A percentile compares a stretch with the other conserved stretches of the same genome.
These are phyloP conservation scores for Volucella inflata DNA, from an alignment of 2,888 invertebrate species.

Conservation along the genomic window DNA sequence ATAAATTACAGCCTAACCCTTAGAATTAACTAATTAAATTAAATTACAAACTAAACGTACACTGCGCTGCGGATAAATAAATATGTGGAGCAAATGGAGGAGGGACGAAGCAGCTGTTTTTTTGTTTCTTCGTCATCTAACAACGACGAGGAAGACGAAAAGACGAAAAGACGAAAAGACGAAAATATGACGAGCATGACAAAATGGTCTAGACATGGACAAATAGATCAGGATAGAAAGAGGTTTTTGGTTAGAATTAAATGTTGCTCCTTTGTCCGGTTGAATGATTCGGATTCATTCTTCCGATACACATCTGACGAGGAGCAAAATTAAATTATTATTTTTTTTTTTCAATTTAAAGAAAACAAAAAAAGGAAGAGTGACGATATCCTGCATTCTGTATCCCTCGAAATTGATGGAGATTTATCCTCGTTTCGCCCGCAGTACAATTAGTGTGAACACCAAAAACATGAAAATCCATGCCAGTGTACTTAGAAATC, in stretches of 20 bases:
- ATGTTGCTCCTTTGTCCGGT: slow-evolving; percentile 46
- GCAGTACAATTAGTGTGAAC: slow-evolving; percentile 91
- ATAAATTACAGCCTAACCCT: slow-evolving; percentile 75
- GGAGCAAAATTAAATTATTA: slow-evolving; percentile 32
- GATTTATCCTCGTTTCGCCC: slow-evolving; percentile 91
- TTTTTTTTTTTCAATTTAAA: no score
- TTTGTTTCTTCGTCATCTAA: no score
- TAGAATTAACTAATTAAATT: slow-evolving; percentile 71
- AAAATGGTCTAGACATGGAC: no score
- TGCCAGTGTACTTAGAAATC: slow-evolving; percentile 92
- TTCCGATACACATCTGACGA: slow-evolving; percentile 1
- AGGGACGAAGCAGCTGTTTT: slow-evolving; percentile 54
- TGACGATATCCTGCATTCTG: slow-evolving; percentile 40
- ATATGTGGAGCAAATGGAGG: slow-evolving; percentile 70
- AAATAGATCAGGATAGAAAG: slow-evolving; percentile 15
- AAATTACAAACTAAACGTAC: slow-evolving; percentile 68
- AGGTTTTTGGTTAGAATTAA: slow-evolving; percentile 38
- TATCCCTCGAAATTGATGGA: slow-evolving; percentile 60
- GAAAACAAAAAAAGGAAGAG: neutral
- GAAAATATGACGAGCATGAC: neutral
- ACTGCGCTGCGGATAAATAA: slow-evolving; percentile 75
- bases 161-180: no score
- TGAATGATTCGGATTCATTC: slow-evolving; percentile 12
- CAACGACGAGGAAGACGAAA: no score
- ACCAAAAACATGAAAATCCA: slow-evolving; percentile 94